Evolutionary conservation across 2,113 vertebrate genomes (phyloP).

Genomic region (Scortum barcoo): DNA sequence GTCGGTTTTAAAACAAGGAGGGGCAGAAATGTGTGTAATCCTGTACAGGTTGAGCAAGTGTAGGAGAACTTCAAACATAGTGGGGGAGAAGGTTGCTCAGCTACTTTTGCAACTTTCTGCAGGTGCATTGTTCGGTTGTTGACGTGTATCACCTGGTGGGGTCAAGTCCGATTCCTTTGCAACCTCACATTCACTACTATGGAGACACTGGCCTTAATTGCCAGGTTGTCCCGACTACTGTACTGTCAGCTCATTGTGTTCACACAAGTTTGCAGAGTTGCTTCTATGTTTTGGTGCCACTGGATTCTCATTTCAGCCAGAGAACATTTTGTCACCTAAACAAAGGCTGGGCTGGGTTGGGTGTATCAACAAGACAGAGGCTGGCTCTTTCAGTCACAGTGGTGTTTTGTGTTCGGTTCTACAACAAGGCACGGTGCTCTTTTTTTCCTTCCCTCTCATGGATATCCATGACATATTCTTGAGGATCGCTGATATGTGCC

Average conservation of each 20-base stretch:
- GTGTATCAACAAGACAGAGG: constrained; percentile 16
- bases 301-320: constrained; percentile 28
- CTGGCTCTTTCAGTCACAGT: background rate
- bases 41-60: constrained; percentile 19
- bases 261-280: background rate
- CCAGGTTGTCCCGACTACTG: background rate
- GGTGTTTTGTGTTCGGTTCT: constrained; percentile 6
- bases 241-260: constrained; percentile 2
- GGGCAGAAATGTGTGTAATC: background rate
- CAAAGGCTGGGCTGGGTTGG: constrained; percentile 7
- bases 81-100: no score
- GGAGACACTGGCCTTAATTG: constrained; percentile 20
- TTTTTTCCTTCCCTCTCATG: background rate
- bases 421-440: background rate
- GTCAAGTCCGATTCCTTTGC: background rate
- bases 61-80: background rate
- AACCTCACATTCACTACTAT: background rate
- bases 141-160: background rate
- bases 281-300: background rate
- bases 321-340: constrained; percentile 47
- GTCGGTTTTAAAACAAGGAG: background rate
- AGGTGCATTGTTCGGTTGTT: no score
- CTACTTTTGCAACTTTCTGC: no score
- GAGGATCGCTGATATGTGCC: background rate
- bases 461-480: background rate